Evolutionary conservation across 2,888 invertebrate genomes (phyloP), one percentile per base, ranked within the genome.

Genomic region (Heliconius cydno): DNA sequence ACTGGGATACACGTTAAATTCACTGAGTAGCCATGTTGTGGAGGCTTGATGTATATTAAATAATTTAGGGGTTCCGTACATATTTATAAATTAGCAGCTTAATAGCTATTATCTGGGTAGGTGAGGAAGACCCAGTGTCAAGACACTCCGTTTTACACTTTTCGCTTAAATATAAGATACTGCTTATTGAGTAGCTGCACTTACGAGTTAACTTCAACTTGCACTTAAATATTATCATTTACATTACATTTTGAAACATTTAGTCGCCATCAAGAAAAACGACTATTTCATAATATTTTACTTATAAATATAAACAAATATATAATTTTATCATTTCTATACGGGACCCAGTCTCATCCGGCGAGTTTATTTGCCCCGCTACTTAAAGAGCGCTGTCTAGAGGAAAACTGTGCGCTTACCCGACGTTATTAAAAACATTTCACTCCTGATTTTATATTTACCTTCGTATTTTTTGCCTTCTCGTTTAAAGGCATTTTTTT

Each of bases 311-410:
- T 63, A 68, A 3, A 41, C 38, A 68, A 68, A 70, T 30, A 41
- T 25, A n/a, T 25, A 9, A 34, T 19, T 28, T 28, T 38, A 25
- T 25, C 13, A 46, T 46, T 25, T 13, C 9, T n/a, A 41, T 73
- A 75, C 74, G 79, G 81, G 78, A 72, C 78, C 80, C 79, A 77
- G 77, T 79, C 85, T 82, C 46, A 84, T 83, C 84, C 82, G 77
- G 81, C 68, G 78, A 80, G 86, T 88, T 88, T 90, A 89, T 90
- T 90, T 90, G 88, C 88, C 85, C 86, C 87, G 84, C 85, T 87
- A 84, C 88, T 89, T 87, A 83, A 85, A 88, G 89, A 85, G 85
- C 85, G 85, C 85, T 85, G 52, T 84, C 82, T 83, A 81, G 83
- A 81, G 86, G 88, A 87, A 89, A 89, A 90, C 88, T 89, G 86